Percentiles rank a stretch among this genome's conserved stretches.
Conservation (phyloP, 2,888 invertebrate genomes). For the Altica lythri region DNA sequence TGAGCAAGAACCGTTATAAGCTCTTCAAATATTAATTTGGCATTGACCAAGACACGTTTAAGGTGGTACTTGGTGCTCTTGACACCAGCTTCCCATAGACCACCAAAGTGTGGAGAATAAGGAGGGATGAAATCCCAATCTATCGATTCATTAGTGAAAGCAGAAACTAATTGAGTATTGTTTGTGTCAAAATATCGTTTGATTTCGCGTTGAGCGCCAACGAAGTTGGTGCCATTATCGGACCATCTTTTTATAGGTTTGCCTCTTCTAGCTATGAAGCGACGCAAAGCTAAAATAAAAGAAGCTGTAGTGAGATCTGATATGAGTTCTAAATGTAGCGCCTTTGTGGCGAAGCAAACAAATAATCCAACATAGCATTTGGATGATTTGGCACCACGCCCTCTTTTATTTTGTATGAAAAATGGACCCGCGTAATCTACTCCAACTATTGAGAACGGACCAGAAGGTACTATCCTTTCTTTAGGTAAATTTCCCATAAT, state of each 20-base stretch:
- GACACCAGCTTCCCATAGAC: no score
- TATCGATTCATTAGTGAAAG: no score
- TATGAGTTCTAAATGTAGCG: slow-evolving; percentile 43
- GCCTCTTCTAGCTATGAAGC: slow-evolving; percentile 42
- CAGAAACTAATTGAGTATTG: no score
- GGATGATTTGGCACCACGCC: slow-evolving; percentile 29
- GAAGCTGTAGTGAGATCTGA: slow-evolving; percentile 36
- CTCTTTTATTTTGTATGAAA: slow-evolving; percentile 31
- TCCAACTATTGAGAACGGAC: slow-evolving; percentile 32
- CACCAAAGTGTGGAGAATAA: no score
- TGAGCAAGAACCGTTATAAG: no score
- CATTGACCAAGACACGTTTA: no score
- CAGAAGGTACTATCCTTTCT: slow-evolving; percentile 12
- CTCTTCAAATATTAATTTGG: no score
- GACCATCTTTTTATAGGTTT: slow-evolving; percentile 35
- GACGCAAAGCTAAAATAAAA: slow-evolving; percentile 38
- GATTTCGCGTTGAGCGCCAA: no score
- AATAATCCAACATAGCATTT: slow-evolving; percentile 37
- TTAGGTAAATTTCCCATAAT: slow-evolving; percentile 30
- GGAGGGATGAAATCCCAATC: no score
- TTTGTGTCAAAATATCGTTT: no score
- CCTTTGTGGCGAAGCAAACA: slow-evolving; percentile 39
- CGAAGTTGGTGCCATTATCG: slow-evolving; percentile 43
- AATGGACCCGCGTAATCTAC: slow-evolving; percentile 41
- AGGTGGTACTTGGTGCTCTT: no score